Evolutionary conservation across 2,888 invertebrate species (phyloP).

Genomic region (Dryadula phaetusa): DNA sequence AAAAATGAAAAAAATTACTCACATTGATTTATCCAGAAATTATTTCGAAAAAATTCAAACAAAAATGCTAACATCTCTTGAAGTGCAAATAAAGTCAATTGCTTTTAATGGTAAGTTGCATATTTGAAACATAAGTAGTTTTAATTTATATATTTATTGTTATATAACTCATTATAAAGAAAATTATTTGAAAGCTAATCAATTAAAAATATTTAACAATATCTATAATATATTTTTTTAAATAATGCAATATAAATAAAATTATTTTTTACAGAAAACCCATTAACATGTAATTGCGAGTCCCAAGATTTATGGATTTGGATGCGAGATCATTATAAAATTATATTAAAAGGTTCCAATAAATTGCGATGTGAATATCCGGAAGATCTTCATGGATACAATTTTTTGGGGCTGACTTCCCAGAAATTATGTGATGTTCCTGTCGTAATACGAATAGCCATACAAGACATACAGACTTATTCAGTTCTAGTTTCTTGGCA

Average conservation of each 20-base stretch:
- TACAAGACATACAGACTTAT: conserved; percentile 94
- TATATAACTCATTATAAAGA: not conserved
- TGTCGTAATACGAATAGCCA: conserved; percentile 91
- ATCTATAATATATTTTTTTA: not conserved
- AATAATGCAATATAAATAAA: not conserved
- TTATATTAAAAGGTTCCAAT: conserved; percentile 84
- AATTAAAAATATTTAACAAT: too few species aligned
- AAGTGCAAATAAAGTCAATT: conserved; percentile 91
- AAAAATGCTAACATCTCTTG: conserved; percentile 90
- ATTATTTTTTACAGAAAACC: conserved; percentile 88
- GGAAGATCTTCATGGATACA: conserved; percentile 89
- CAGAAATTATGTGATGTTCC: conserved; percentile 94
- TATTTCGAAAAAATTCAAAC: conserved; percentile 92
- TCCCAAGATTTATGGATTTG: conserved; percentile 96
- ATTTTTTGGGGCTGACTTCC: conserved; percentile 91
- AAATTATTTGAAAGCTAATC: too few species aligned
- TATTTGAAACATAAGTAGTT: not conserved
- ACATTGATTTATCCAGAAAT: conserved; percentile 92
- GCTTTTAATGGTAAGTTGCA: conserved; percentile 89
- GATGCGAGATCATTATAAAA: conserved; percentile 94
- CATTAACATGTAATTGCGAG: conserved; percentile 94
- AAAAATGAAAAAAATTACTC: conserved; percentile 89
- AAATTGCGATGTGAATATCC: conserved; percentile 93
- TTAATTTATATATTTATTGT: not conserved
- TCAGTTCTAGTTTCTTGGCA: conserved; percentile 95